Evolutionary conservation across 2,797 vertebrate genomes (phyloP).

Genomic region (Sebastes oblongus): DNA sequence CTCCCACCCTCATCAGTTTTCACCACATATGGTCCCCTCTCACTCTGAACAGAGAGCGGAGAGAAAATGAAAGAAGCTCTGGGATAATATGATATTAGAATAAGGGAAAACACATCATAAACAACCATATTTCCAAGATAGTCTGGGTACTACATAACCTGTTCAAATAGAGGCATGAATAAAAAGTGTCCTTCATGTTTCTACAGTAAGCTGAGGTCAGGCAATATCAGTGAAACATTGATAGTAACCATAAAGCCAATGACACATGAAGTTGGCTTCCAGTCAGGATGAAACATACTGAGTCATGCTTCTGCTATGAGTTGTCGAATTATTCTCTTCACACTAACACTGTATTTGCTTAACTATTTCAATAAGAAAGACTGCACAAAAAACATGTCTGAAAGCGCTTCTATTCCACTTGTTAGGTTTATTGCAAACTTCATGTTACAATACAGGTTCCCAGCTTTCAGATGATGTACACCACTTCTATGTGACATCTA

Average conservation of each 20-base stretch:
- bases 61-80: neutral
- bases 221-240: neutral
- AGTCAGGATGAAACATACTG: neutral
- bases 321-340: neutral
- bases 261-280: neutral
- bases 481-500: too few species aligned
- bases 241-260: neutral
- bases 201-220: neutral
- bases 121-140: neutral
- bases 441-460: too few species aligned
- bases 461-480: too few species aligned
- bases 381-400: too few species aligned
- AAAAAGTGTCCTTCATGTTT: neutral
- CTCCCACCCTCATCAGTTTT: neutral
- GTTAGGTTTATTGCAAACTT: too few species aligned
- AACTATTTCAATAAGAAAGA: too few species aligned
- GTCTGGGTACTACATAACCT: neutral
- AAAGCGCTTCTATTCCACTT: too few species aligned
- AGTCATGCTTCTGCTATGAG: conserved; percentile 4
- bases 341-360: too few species aligned
- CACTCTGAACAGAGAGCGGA: neutral
- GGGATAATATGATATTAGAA: neutral
- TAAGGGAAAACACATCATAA: neutral
- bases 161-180: neutral
- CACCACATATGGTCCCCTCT: conserved; percentile 1